Base-by-base conservation (phyloP, 2,113 vertebrate genomes). In the Heterochromis multidens region DNA sequence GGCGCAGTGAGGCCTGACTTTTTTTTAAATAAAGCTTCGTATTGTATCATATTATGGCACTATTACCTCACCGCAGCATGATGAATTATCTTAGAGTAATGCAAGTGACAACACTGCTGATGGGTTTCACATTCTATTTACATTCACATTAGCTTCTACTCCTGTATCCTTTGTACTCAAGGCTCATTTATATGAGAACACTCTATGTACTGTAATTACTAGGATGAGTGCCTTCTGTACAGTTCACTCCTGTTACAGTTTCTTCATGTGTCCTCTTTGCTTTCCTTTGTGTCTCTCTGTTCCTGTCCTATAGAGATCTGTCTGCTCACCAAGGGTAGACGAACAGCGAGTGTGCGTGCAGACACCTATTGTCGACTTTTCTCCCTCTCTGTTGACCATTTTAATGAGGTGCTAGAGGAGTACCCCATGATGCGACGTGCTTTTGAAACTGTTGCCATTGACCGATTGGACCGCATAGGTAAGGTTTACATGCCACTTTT, bases 401-500 rank as follows among this genome's bases (percentile, higher is more conserved):
- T 99, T 95, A 99, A 99, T 1, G 98, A 99, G 94, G 99, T 99
- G 72, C 94, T 99, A 80, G 99, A 99, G 81, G 98, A 99, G 89
- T 99, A 99, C 83, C 99, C 99, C 16, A 99, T 99, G 98, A 99
- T 99, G 99, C 97, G 99, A 58, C 96, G 99, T 27, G 99, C 99
- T 81, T 99, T 99, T 21, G 99, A 99, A 95, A 99, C 98, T 0
- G 99, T 99, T n/a, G 99, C 99, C 91, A 99, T 99, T 59, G 99
- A 99, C 91, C 97, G 99, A 65, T 94, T 99, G 82, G 98, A 99
- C 95, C 97, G 98, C 89, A 99, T 99, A 79, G 98, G 98, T 99
- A 97, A 97, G 96, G 79, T 61, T 77, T 11, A 43, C 35, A 35
- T 31, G 9, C 79, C 11, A 25, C 13, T 77, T 56, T 82, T 70